Evolutionary conservation across 2,797 vertebrate species (phyloP).

Genomic region (Chanos chanos): DNA sequence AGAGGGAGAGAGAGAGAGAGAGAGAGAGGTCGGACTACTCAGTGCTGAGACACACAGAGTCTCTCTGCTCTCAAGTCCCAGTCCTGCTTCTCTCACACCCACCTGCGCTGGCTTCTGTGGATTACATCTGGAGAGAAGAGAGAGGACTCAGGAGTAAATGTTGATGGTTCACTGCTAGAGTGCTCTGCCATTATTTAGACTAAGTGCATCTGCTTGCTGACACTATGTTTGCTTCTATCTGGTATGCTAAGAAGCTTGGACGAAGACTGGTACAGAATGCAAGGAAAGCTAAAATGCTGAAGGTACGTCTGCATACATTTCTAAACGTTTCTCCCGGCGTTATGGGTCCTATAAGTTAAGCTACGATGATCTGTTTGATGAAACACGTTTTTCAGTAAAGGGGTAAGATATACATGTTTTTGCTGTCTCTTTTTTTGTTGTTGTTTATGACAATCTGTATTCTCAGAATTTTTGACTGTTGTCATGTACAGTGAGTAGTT

Average conservation of each 20-base stretch:
- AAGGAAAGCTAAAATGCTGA: conserved; percentile 88
- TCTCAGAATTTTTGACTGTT: too few relatives aligned
- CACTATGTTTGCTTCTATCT: conserved; percentile 92
- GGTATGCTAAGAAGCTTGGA: conserved; percentile 97
- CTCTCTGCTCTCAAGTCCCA: conserved; percentile 35
- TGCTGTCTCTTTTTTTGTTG: too few relatives aligned
- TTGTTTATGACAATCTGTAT: too few relatives aligned
- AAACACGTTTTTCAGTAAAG: too few relatives aligned
- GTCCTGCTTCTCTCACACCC: conserved; percentile 21
- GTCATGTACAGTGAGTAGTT: too few relatives aligned
- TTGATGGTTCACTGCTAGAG: conserved; percentile 28
- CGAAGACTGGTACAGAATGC: conserved; percentile 92
- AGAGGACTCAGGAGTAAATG: background rate
- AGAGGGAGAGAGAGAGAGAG: conserved; percentile 32
- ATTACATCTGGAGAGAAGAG: conserved; percentile 31
- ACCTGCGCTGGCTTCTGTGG: conserved; percentile 36
- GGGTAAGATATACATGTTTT: too few relatives aligned
- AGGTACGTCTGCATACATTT: conserved; percentile 68
- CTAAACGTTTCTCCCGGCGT: background rate
- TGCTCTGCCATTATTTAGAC: conserved; percentile 51
- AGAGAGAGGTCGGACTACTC: conserved; percentile 57
- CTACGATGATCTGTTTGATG: too few relatives aligned
- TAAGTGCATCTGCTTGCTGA: conserved; percentile 37
- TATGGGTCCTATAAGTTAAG: background rate
- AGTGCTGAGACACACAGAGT: conserved; percentile 62